Conservation (phyloP, 2,888 invertebrate species). For the Aleiodes testaceus region DNA sequence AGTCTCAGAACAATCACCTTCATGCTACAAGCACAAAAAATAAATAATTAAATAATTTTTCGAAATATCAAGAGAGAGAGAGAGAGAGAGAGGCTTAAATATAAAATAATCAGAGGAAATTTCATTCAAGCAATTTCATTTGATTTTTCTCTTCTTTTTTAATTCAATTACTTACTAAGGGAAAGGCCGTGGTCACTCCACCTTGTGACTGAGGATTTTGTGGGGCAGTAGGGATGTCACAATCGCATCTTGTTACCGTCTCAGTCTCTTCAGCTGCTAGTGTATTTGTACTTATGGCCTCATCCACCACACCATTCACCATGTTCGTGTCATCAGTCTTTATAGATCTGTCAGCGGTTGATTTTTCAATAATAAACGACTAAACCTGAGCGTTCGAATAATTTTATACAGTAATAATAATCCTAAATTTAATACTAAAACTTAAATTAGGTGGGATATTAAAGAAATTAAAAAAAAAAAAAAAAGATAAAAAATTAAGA, state of each 20-base stretch:
- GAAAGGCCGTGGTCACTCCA: constrained; percentile 66
- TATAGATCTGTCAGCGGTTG: constrained; percentile 81
- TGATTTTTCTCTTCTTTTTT: constrained; percentile 14
- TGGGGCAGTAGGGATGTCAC: constrained; percentile 67
- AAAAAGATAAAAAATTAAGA: constrained; percentile 9
- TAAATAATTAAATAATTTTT: constrained; percentile 6
- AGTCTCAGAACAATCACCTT: constrained; percentile 28
- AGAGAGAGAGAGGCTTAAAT: no score
- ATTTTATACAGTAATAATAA: constrained; percentile 42
- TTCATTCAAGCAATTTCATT: constrained; percentile 30
- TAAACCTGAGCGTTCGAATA: constrained; percentile 51
- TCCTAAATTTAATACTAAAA: constrained; percentile 33
- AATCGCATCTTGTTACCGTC: constrained; percentile 69
- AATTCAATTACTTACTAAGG: constrained; percentile 64
- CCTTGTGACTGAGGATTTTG: constrained; percentile 68
- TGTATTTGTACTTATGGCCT: constrained; percentile 70
- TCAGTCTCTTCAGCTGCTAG: constrained; percentile 66
- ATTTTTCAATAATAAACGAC: constrained; percentile 59
- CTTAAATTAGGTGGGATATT: constrained; percentile 19
- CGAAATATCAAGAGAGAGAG: not conserved
- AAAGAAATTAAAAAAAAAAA: constrained; percentile 12
- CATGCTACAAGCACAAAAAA: constrained; percentile 28
- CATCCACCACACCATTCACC: constrained; percentile 67
- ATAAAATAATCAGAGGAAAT: constrained; percentile 26
- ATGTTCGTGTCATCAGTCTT: constrained; percentile 78